Base-by-base conservation (phyloP, 2,113 vertebrate species). In the Loxodonta africana region DNA sequence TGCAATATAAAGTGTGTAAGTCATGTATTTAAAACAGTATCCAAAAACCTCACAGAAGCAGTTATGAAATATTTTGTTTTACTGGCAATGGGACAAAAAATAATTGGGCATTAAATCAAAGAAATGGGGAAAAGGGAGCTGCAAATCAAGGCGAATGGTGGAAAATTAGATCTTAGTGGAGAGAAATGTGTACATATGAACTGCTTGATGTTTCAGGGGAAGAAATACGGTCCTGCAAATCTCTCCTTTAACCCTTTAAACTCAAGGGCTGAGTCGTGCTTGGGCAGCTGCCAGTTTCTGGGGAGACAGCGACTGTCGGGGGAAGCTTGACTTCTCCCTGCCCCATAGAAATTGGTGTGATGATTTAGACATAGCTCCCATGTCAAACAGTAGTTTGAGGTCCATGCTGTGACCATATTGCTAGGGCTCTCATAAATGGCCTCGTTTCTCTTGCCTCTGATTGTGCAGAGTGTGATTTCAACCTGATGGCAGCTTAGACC, bases 31-130 rank as follows among this genome's bases (percentile, higher is more conserved):
- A 98, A 98, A 98, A 96, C 83, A 90, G 97, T 98, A 98, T 98
- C 97, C 95, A 96, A 98, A 98, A 98, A 96, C 95, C 97, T 98
- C 91, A 71, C 91, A 98, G 98, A 98, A 98, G 96, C 90, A 95
- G 97, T 98, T 98, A 98, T 98, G 98, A 99, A 99, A 99, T 98
- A 99, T 98, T 98, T 98, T 98, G 98, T 99, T 99, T 99, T 98
- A 88, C 95, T 99, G 99, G 98, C 98, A 99, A 98, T 92, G 97
- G 97, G 98, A 99, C 98, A 99, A 99, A 98, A 99, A 99, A 98
- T 99, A 99, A 99, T 99, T 99, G 98, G 98, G 97, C 98, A 98
- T 98, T 99, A 99, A 99, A 99, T 99, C 99, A 99, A 98, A 97
- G 97, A 98, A 99, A 99, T 99, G 98, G 98, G 98, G 98, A 98